Percentiles rank a stretch among this genome's conserved stretches.
Conservation (phyloP, 2,113 vertebrate genomes). For the Puma concolor region DNA sequence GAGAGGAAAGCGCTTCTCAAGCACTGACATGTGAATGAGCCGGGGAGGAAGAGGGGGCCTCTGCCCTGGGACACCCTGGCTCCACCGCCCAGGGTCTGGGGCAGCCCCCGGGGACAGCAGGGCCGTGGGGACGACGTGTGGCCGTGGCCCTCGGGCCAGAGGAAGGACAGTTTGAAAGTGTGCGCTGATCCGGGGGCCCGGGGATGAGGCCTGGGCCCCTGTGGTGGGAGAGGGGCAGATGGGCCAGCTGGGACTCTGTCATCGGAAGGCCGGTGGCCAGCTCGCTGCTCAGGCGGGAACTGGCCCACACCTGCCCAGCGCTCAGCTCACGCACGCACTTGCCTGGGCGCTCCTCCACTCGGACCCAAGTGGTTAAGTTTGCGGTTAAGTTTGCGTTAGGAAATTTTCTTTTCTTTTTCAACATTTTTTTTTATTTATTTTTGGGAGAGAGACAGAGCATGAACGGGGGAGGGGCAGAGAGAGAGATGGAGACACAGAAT, state of each 20-base stretch:
- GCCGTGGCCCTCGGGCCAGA: neutral
- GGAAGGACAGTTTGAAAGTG: neutral
- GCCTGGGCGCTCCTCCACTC: neutral
- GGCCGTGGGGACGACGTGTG: conserved; percentile 70
- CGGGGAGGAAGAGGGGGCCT: conserved; percentile 79
- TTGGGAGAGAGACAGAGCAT: no score
- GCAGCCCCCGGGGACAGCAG: conserved; percentile 47
- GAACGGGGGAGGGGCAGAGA: no score
- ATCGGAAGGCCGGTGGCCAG: neutral
- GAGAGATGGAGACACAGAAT: no score
- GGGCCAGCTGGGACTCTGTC: rapidly evolving
- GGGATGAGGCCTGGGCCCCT: neutral
- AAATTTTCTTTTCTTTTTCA: no score
- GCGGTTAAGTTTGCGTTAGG: no score
- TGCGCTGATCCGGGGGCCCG: neutral
- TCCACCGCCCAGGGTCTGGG: conserved; percentile 71
- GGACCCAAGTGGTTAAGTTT: rapidly evolving
- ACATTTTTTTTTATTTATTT: no score
- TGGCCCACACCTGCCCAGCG: rapidly evolving
- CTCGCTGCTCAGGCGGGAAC: rapidly evolving
- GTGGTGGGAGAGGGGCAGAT: rapidly evolving
- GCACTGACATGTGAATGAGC: conserved; percentile 83
- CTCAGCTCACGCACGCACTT: rapidly evolving
- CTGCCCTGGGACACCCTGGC: conserved; percentile 55
- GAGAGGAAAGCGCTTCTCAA: conserved; percentile 83